phyloP scores from a whole-genome alignment of 2,113 vertebrate genomes.

The Larimichthys crocea region DNA sequence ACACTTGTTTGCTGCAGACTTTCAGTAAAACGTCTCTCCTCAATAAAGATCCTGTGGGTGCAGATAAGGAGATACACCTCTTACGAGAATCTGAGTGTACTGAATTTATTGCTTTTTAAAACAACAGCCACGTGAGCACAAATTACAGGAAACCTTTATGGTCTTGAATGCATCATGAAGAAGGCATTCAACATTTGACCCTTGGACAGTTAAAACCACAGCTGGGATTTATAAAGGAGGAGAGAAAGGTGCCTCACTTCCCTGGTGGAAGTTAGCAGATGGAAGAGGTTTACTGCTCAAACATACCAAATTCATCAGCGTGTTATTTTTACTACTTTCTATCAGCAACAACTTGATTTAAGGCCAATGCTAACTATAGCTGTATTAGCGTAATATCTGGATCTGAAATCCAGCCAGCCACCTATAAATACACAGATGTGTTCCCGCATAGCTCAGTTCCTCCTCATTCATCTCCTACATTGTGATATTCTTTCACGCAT shows the following conservation, averaged over 20 bases:
- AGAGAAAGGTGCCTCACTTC: slow-evolving; percentile 72
- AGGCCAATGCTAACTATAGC: slow-evolving; percentile 64
- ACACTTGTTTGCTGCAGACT: slow-evolving; percentile 4
- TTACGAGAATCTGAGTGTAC: slow-evolving; percentile 16
- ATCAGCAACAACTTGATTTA: slow-evolving; percentile 67
- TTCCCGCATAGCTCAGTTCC: slow-evolving; percentile 40
- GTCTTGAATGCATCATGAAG: slow-evolving; percentile 71
- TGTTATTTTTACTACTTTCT: slow-evolving; percentile 68
- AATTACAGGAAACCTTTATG: slow-evolving; percentile 78
- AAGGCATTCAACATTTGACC: slow-evolving; percentile 80
- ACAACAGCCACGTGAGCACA: slow-evolving; percentile 69
- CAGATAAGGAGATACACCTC: slow-evolving; percentile 51
- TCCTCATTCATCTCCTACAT: slow-evolving; percentile 33
- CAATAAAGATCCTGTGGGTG: slow-evolving; percentile 17
- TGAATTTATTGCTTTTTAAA: slow-evolving; percentile 72
- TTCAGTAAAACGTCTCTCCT: slow-evolving; percentile 15
- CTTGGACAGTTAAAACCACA: slow-evolving; percentile 74
- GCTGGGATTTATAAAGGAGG: slow-evolving; percentile 80
- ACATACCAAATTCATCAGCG: slow-evolving; percentile 64
- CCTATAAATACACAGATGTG: slow-evolving; percentile 67
- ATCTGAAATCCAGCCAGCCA: slow-evolving; percentile 41
- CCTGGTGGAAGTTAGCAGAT: slow-evolving; percentile 68
- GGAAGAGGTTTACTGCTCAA: slow-evolving; percentile 69
- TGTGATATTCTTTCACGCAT: slow-evolving; percentile 33
- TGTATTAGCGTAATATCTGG: slow-evolving; percentile 51